A percentile compares a stretch with the other conserved stretches of the same genome.
Conservation (phyloP, 37 sponge, comb jelly and placozoan species). For the Haliclona indistincta region DNA sequence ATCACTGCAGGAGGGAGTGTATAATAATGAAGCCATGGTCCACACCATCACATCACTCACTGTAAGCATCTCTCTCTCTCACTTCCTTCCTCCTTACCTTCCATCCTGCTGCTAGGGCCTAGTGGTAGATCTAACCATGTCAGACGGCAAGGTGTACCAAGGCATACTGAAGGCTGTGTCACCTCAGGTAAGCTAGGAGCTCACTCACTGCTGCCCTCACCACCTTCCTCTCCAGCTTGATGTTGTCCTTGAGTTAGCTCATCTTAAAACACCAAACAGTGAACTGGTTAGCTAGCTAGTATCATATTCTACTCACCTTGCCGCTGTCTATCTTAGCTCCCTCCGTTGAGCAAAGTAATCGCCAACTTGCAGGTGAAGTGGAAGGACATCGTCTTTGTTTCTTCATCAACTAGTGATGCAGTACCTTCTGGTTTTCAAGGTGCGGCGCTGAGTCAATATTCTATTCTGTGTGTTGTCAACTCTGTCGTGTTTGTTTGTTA, state of each 20-base stretch:
- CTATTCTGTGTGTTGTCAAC: too few relatives aligned
- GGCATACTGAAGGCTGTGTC: conserved; percentile 46
- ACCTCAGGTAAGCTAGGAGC: conserved; percentile 13
- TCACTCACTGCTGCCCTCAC: neutral
- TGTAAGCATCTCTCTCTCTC: neutral
- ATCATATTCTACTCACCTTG: neutral
- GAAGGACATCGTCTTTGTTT: too few relatives aligned
- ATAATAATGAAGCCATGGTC: conserved; percentile 15
- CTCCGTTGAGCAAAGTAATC: too few relatives aligned
- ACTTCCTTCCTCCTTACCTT: neutral
- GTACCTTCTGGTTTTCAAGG: too few relatives aligned
- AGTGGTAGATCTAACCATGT: neutral
- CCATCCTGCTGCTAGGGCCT: neutral
- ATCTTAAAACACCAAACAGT: conserved; percentile 19
- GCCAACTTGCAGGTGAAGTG: too few relatives aligned
- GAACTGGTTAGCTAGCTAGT: neutral
- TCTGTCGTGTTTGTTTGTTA: too few relatives aligned
- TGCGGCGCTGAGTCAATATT: too few relatives aligned
- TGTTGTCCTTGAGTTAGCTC: conserved; percentile 32
- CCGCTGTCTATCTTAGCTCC: neutral
- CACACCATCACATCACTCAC: conserved; percentile 11
- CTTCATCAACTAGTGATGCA: too few relatives aligned
- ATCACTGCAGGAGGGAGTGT: conserved; percentile 30
- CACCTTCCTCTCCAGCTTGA: conserved; percentile 11
- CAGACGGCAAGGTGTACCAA: conserved; percentile 37